A percentile compares a stretch with the other conserved stretches of the same genome.
Evolutionary conservation across 1,140 invertebrate species (phyloP).

Genomic region (Diorhabda elongata): DNA sequence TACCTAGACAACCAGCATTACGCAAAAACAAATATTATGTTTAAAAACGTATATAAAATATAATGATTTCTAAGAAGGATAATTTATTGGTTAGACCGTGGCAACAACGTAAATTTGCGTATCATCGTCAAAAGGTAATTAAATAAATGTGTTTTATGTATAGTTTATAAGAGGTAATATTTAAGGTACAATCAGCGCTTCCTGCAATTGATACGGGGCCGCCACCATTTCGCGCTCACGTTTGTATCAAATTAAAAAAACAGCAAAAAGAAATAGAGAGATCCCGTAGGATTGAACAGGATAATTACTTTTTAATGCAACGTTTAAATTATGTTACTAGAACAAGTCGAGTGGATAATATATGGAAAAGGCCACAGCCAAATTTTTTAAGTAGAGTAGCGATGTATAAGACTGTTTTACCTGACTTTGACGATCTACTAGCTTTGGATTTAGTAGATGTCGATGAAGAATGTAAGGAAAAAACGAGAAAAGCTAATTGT

Average conservation of each 20-base stretch:
- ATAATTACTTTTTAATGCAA: constrained; percentile 56
- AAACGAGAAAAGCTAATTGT: constrained; percentile 39
- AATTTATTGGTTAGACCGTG: constrained; percentile 52
- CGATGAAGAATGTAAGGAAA: constrained; percentile 11
- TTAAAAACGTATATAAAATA: neutral
- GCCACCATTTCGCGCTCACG: constrained; percentile 52
- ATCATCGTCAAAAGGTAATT: constrained; percentile 51
- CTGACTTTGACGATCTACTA: constrained; percentile 9
- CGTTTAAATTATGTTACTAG: constrained; percentile 53
- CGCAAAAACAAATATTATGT: neutral
- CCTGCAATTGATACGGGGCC: constrained; percentile 54
- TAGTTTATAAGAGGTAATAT: constrained; percentile 12
- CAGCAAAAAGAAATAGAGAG: constrained; percentile 56
- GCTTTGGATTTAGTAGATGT: constrained; percentile 12
- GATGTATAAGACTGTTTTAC: constrained; percentile 15
- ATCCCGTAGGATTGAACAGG: constrained; percentile 49
- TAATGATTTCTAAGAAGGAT: constrained; percentile 51
- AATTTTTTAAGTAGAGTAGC: constrained; percentile 25
- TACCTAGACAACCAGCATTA: neutral
- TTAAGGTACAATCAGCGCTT: constrained; percentile 52
- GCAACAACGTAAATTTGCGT: constrained; percentile 50
- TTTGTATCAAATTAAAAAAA: constrained; percentile 55
- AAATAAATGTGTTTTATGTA: neutral
- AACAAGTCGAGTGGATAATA: constrained; percentile 54
- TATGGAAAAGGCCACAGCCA: constrained; percentile 52